A percentile compares a stretch with the other conserved stretches of the same genome.
Evolutionary conservation across 2,113 vertebrate species (phyloP).

Genomic region (Sander vitreus): DNA sequence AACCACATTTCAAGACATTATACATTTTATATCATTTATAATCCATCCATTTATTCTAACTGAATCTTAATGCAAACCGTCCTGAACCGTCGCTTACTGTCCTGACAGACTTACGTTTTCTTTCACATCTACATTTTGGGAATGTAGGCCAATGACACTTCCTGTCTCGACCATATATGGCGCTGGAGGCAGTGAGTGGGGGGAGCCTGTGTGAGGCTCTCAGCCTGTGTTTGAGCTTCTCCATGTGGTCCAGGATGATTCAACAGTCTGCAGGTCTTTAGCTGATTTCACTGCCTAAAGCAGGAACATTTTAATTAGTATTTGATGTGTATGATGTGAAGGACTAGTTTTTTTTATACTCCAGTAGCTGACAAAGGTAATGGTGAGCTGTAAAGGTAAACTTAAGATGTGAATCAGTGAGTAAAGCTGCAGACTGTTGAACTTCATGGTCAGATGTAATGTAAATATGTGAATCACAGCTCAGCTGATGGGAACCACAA

Average conservation of each 20-base stretch:
- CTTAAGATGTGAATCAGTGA: not conserved
- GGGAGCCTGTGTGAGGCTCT: constrained; percentile 10
- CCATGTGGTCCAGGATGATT: not conserved
- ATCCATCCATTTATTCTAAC: constrained; percentile 42
- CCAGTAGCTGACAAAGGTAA: not conserved
- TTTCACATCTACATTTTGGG: not conserved
- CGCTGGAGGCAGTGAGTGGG: not conserved
- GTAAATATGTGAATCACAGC: not conserved
- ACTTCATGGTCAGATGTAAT: not conserved
- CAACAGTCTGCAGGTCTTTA: constrained; percentile 4
- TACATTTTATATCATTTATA: constrained; percentile 39
- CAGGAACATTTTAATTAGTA: not conserved
- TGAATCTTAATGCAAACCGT: constrained; percentile 11
- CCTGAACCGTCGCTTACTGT: constrained; percentile 3
- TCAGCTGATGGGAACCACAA: constrained; percentile 1
- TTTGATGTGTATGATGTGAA: not conserved
- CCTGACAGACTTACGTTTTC: not conserved
- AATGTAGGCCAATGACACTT: not conserved
- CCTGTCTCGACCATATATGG: constrained; percentile 10
- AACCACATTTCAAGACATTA: not conserved
- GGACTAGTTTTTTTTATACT: not conserved
- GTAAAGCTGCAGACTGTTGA: constrained; percentile 10
- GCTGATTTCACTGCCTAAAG: not conserved
- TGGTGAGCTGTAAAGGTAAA: not conserved
- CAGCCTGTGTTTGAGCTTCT: constrained; percentile 10